These are phyloP conservation scores for Marronus borbonicus DNA, from an alignment of 2,888 invertebrate species.

Conservation along the genomic window DNA sequence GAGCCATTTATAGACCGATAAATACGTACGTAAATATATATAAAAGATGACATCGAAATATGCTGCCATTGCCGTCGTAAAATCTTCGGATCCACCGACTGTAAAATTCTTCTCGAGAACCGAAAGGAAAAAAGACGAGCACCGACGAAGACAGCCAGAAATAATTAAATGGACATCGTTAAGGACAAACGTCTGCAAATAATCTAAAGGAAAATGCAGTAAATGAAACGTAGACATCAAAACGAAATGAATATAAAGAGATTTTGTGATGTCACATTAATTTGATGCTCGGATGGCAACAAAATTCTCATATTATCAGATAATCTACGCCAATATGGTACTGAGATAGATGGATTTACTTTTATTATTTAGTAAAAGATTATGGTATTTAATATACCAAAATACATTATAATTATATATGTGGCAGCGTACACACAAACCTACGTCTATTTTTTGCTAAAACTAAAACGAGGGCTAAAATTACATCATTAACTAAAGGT, in stretches of 20 bases:
- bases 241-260: constrained; percentile 39
- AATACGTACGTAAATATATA: constrained; percentile 61
- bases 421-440: too few species aligned
- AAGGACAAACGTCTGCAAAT: constrained; percentile 62
- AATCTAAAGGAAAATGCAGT: constrained; percentile 60
- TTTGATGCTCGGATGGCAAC: constrained; percentile 31
- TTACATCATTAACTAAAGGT: too few species aligned
- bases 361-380: neutral
- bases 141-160: constrained; percentile 57
- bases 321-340: neutral
- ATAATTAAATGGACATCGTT: constrained; percentile 62
- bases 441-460: too few species aligned
- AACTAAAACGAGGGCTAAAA: too few species aligned
- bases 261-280: constrained; percentile 44
- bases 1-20: constrained; percentile 63
- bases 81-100: constrained; percentile 54
- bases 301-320: constrained; percentile 30
- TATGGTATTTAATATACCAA: too few species aligned
- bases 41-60: constrained; percentile 60
- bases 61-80: constrained; percentile 56
- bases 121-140: constrained; percentile 16
- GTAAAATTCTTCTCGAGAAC: constrained; percentile 52
- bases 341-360: neutral
- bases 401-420: too few species aligned
- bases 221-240: constrained; percentile 54